Evolutionary conservation across 37 sponge, comb jelly and placozoan genomes (phyloP).

Genomic region (Agelas oroides): DNA sequence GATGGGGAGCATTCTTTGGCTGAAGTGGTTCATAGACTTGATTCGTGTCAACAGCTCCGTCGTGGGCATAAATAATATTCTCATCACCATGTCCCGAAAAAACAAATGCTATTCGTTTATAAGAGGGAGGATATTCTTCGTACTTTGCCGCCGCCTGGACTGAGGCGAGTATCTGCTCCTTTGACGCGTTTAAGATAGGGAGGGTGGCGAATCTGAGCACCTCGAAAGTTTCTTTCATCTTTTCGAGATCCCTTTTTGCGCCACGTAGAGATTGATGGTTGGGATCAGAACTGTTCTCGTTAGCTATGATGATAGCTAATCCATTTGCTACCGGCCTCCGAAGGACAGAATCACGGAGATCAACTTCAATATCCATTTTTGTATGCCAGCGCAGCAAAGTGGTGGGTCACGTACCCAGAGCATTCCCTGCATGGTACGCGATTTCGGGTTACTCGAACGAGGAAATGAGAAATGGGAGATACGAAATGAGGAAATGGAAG

Average conservation of each 20-base stretch:
- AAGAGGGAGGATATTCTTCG: slow-evolving; percentile 5
- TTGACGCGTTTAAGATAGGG: background rate
- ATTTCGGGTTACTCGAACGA: too few relatives aligned
- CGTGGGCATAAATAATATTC: background rate
- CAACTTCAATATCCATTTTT: background rate
- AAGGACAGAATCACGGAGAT: background rate
- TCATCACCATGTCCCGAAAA: slow-evolving; percentile 53
- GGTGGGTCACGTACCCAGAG: too few relatives aligned
- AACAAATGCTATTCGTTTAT: slow-evolving; percentile 25
- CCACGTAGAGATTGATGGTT: background rate
- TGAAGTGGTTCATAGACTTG: slow-evolving; percentile 8
- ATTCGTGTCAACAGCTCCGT: background rate
- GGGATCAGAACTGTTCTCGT: slow-evolving; percentile 4
- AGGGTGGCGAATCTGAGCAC: background rate
- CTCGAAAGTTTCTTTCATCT: background rate
- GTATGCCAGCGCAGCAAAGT: too few relatives aligned
- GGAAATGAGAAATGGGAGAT: too few relatives aligned
- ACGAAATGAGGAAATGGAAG: too few relatives aligned
- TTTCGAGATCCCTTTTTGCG: background rate
- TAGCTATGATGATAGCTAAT: slow-evolving; percentile 46
- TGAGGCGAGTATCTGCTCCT: background rate
- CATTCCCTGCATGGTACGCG: too few relatives aligned
- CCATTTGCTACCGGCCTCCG: slow-evolving; percentile 6
- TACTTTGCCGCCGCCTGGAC: background rate
- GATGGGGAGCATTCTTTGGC: background rate